phyloP scores from a whole-genome alignment of 2,888 invertebrate species.

The Diadromus collaris region DNA sequence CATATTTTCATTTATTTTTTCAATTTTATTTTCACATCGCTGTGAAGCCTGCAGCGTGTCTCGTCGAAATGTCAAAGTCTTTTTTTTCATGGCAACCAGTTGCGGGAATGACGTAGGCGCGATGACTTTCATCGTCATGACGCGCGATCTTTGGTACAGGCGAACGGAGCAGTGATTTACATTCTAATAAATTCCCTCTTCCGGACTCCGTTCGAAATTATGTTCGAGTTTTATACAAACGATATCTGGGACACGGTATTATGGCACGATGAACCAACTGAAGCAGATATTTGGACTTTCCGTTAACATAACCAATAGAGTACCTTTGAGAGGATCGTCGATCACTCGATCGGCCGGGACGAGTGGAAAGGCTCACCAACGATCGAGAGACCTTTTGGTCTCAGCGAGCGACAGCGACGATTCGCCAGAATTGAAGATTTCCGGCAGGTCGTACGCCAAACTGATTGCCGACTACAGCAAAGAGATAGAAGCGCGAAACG shows the following conservation, averaged over 20 bases:
- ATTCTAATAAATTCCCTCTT: constrained; percentile 7
- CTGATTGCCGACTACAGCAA: constrained; percentile 63
- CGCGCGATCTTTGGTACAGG: constrained; percentile 19
- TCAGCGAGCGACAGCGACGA: constrained; percentile 5
- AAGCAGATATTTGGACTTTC: constrained; percentile 66
- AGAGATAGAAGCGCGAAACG: constrained; percentile 50
- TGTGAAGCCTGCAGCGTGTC: constrained; percentile 41
- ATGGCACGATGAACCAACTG: constrained; percentile 69
- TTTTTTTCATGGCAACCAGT: constrained; percentile 9
- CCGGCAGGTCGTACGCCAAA: constrained; percentile 60
- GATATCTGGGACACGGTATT: background rate
- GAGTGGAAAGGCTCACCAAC: constrained; percentile 19
- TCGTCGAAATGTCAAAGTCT: constrained; percentile 21
- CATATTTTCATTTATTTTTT: constrained; percentile 7
- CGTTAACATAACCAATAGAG: constrained; percentile 48
- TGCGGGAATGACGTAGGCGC: constrained; percentile 5
- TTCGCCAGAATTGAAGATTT: constrained; percentile 39
- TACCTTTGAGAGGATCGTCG: constrained; percentile 28
- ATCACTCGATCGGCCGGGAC: constrained; percentile 47
- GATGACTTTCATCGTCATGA: constrained; percentile 36
- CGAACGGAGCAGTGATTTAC: constrained; percentile 15
- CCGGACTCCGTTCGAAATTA: constrained; percentile 46
- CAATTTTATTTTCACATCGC: background rate
- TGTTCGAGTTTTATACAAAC: constrained; percentile 42
- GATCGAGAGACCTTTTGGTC: constrained; percentile 18